Base-by-base conservation (phyloP, 2,113 vertebrate genomes). In the Zosterops hypoxanthus region DNA sequence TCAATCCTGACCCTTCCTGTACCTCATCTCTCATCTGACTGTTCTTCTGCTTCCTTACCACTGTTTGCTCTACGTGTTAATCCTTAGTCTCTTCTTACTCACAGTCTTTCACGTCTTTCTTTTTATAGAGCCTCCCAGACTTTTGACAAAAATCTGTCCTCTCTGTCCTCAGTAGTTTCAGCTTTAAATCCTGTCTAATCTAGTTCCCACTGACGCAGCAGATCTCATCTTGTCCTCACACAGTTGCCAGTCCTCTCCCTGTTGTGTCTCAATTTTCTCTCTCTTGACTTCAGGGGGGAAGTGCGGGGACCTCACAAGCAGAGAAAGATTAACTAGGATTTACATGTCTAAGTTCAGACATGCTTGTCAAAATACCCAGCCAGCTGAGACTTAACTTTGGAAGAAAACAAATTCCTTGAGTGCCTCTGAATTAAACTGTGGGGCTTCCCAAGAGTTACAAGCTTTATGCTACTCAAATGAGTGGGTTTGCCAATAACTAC, bases 321-420 rank as follows among this genome's bases (percentile, higher is more conserved):
- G 73, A 86, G 57, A 53, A 57, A 56, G 87, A 91, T 95, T 95
- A 93, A 63, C 41, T 72, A 70, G 66, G 87, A 95, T 93, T 94
- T 93, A 76, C 47, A 36, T 57, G 82, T 72, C 61, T 85, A 44
- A 93, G 1, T 87, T 82, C 92, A 94, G 90, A 90, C 66, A 65
- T 29, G n/a, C 31, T 91, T 94, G 84, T 71, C 92, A 82, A 93
- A 94, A 93, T 72, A 87, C 11, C 14, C 49, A 87, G 52, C 7
- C 66, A 72, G 33, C 1, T 72, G 82, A 49, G 65, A 89, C 39
- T 84, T 66, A 75, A 81, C 83, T 89, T 84, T n/a, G 64, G 81
- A 91, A 79, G 36, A 64, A 59, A 57, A 82, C 33, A 69, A 84
- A 87, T 84, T 93, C 82, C 19, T 68, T 49, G 29, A 29, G 28